These are phyloP conservation scores for Chelonus insularis DNA, from an alignment of 1,140 invertebrate species.

Conservation along the genomic window DNA sequence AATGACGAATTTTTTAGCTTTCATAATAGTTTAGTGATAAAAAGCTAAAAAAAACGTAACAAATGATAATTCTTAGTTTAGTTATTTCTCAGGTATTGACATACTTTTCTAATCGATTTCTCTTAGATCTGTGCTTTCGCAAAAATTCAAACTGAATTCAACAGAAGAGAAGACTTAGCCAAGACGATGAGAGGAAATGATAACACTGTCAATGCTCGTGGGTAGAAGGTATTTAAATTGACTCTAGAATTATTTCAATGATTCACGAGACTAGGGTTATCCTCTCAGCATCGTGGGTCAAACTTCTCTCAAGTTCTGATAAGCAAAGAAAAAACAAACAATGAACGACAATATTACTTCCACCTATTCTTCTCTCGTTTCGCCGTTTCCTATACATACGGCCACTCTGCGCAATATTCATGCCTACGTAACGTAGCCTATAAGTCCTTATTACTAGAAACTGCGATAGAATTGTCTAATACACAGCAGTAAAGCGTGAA, in stretches of 20 bases:
- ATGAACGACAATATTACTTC: constrained; percentile 1
- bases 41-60: too few relatives aligned
- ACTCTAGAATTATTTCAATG: neutral
- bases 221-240: neutral
- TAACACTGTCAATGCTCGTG: neutral
- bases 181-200: neutral
- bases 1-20: too few relatives aligned
- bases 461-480: constrained; percentile 49
- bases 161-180: too few relatives aligned
- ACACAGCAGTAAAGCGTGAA: constrained; percentile 49
- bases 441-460: constrained; percentile 45
- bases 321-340: neutral
- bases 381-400: constrained; percentile 5
- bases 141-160: too few relatives aligned
- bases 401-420: neutral
- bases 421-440: constrained; percentile 12
- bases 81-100: too few relatives aligned
- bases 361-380: neutral
- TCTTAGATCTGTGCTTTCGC: too few relatives aligned
- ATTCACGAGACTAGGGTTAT: neutral
- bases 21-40: too few relatives aligned
- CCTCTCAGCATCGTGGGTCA: neutral
- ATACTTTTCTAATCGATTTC: too few relatives aligned
- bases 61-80: too few relatives aligned
- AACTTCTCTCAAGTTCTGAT: neutral